Conservation (phyloP, 2,113 vertebrate species). For the Barnardius zonarius region DNA sequence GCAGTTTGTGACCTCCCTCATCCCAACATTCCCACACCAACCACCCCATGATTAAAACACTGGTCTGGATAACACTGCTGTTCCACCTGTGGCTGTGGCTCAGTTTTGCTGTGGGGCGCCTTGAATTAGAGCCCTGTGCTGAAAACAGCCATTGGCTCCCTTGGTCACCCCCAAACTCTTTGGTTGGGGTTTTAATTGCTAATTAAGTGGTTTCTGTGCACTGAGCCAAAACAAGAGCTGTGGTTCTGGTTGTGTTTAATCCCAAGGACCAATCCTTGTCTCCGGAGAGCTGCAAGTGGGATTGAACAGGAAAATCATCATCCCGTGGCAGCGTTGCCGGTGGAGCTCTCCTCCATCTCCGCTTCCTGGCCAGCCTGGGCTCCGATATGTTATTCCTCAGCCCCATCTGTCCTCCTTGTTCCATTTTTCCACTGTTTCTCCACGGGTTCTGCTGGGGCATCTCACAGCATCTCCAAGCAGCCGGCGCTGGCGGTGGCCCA, state of each 20-base stretch:
- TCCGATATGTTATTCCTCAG: neutral
- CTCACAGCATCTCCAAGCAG: accelerated
- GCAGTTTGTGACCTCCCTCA: neutral
- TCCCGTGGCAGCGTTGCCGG: neutral
- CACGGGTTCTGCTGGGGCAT: neutral
- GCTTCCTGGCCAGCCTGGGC: neutral
- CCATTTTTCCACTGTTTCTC: accelerated
- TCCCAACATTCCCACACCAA: neutral
- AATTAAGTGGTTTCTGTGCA: neutral
- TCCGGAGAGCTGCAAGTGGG: neutral
- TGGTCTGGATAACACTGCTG: accelerated
- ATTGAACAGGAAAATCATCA: neutral
- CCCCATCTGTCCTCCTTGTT: conserved; percentile 15
- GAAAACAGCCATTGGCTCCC: neutral
- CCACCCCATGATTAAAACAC: neutral
- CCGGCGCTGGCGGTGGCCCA: neutral
- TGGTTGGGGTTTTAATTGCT: neutral
- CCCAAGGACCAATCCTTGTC: neutral
- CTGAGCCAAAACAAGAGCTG: accelerated
- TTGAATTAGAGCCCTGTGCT: neutral
- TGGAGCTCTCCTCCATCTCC: neutral
- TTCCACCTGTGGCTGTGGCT: accelerated
- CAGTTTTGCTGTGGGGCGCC: neutral
- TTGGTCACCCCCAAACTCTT: neutral
- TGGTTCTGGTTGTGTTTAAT: no score